Conservation (phyloP, 2,888 invertebrate genomes). For the Resseliella maxima region DNA sequence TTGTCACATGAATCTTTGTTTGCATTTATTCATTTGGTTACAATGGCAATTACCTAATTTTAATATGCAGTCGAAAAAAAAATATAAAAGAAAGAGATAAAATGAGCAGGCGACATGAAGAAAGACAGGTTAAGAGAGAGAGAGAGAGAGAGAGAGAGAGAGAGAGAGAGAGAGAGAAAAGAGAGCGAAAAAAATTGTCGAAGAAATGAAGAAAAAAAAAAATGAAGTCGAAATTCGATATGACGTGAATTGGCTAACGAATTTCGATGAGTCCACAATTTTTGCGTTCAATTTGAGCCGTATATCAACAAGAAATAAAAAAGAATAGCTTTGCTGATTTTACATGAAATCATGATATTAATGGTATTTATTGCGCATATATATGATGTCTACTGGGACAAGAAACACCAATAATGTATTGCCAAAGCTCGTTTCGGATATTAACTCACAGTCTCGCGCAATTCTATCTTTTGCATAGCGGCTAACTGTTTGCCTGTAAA, state of each 20-base stretch:
- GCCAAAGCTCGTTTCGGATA: background rate
- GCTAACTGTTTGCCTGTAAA: background rate
- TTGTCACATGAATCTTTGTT: background rate
- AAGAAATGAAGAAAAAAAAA: background rate
- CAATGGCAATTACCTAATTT: background rate
- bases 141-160: no score
- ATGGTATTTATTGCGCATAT: background rate
- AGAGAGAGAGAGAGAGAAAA: no score
- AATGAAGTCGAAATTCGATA: slow-evolving; percentile 18
- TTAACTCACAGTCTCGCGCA: background rate
- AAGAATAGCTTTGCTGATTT: slow-evolving; percentile 5
- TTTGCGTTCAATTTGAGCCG: background rate
- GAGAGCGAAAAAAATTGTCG: no score
- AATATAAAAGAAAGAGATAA: background rate
- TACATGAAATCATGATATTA: slow-evolving; percentile 35
- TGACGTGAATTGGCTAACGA: slow-evolving; percentile 16
- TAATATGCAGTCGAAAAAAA: background rate
- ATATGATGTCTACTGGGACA: background rate
- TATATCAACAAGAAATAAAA: background rate
- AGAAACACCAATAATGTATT: background rate
- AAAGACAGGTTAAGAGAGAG: no score
- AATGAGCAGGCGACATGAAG: no score
- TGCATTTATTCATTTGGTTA: background rate
- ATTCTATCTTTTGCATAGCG: no score
- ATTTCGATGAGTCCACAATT: slow-evolving; percentile 30